Evolutionary conservation across 2,113 vertebrate genomes (phyloP).

Genomic region (Cacatua alba): DNA sequence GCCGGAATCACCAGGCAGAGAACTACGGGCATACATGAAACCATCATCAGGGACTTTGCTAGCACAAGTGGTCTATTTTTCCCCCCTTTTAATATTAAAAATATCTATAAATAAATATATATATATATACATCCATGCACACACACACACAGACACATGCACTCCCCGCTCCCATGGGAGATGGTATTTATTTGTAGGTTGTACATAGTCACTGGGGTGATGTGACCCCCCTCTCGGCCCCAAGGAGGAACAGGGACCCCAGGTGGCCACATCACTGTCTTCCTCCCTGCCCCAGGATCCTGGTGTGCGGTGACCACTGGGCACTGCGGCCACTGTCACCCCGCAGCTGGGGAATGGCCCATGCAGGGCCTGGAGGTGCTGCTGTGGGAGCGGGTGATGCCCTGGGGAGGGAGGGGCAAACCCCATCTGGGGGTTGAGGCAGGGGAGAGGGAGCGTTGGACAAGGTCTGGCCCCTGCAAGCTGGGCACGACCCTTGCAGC

Average conservation of each 20-base stretch:
- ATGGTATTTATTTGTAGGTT: conserved; percentile 93
- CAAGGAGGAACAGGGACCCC: neutral
- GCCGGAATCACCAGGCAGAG: no score
- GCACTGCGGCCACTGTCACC: fast-evolving
- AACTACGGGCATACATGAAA: conserved; percentile 92
- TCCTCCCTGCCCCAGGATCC: neutral
- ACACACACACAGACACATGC: neutral
- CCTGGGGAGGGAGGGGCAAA: neutral
- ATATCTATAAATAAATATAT: no score
- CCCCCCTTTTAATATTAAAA: conserved; percentile 80
- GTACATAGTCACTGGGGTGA: conserved; percentile 78
- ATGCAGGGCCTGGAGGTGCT: fast-evolving
- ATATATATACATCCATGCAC: neutral
- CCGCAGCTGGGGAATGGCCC: fast-evolving
- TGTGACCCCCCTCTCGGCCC: neutral
- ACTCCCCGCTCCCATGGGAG: conserved; percentile 37
- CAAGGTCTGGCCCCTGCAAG: fast-evolving
- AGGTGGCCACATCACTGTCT: fast-evolving
- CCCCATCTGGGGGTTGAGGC: neutral
- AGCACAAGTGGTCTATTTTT: conserved; percentile 72
- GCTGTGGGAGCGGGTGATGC: neutral
- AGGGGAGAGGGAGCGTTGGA: neutral
- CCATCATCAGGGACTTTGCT: conserved; percentile 58
- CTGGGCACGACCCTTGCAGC: fast-evolving
- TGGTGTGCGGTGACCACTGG: fast-evolving